phyloP scores from a whole-genome alignment of 2,797 vertebrate species.

The Phalanger gymnotis region DNA sequence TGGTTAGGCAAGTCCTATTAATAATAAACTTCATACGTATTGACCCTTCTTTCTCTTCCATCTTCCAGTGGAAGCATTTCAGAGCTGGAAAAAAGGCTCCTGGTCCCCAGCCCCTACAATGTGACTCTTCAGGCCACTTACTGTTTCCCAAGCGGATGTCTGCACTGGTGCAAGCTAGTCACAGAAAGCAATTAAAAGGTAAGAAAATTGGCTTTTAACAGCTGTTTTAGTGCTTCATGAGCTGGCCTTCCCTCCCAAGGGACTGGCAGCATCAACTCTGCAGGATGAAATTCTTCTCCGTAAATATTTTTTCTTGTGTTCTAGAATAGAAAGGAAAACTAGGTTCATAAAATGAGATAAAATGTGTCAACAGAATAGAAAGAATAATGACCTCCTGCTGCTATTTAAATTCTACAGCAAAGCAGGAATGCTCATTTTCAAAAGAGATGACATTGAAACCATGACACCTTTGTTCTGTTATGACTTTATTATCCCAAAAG shows the following conservation, averaged over 20 bases:
- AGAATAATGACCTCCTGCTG: conserved; percentile 61
- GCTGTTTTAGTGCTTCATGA: conserved; percentile 59
- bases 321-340: conserved; percentile 53
- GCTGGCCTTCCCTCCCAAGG: conserved; percentile 30
- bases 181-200: conserved; percentile 64
- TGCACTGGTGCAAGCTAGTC: conserved; percentile 30
- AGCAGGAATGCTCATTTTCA: conserved; percentile 47
- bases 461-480: conserved; percentile 39
- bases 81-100: conserved; percentile 12
- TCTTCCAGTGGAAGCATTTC: conserved; percentile 45
- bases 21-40: conserved; percentile 38
- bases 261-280: conserved; percentile 47
- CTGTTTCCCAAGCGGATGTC: conserved; percentile 49
- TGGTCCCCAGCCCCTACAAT: conserved; percentile 44
- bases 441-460: conserved; percentile 55
- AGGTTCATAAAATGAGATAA: conserved; percentile 66
- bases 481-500: conserved; percentile 57
- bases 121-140: conserved; percentile 29
- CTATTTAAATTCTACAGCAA: conserved; percentile 54
- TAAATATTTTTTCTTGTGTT: conserved; percentile 50
- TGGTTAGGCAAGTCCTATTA: conserved; percentile 26
- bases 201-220: conserved; percentile 53
- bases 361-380: conserved; percentile 52
- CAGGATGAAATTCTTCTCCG: conserved; percentile 52
- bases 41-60: conserved; percentile 6